Percentiles rank a stretch among this genome's conserved stretches.
These are phyloP conservation scores for Microtus oregoni DNA, from an alignment of 2,113 vertebrate species.

Conservation along the genomic window DNA sequence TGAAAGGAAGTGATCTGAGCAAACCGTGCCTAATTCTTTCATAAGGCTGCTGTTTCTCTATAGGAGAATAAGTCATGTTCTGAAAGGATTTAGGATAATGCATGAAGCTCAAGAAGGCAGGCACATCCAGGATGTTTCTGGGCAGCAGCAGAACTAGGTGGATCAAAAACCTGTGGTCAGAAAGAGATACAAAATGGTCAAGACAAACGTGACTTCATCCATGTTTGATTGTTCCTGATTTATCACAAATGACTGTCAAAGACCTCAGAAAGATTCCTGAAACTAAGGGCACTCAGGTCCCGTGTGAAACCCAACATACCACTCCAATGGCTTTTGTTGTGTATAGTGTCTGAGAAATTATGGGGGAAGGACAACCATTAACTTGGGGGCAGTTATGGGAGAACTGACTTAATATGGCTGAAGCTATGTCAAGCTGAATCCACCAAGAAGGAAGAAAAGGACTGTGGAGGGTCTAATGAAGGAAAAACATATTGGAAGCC, in stretches of 20 bases:
- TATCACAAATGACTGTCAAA: not conserved
- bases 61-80: not conserved
- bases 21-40: rapidly evolving
- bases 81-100: no score
- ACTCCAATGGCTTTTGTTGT: not conserved
- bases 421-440: not conserved
- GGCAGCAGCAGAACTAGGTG: not conserved
- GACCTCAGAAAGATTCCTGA: not conserved
- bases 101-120: not conserved
- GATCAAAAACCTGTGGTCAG: no score
- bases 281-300: no score
- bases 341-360: not conserved
- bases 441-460: not conserved
- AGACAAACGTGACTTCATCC: not conserved
- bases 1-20: not conserved
- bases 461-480: not conserved
- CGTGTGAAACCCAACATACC: not conserved
- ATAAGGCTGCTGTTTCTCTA: not conserved
- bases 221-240: not conserved
- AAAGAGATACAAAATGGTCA: not conserved
- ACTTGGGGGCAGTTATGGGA: not conserved
- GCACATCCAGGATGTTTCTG: not conserved
- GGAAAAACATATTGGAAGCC: not conserved
- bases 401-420: not conserved
- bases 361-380: not conserved